Conservation (phyloP, 2,888 invertebrate genomes). For the Eupeodes luniger region DNA sequence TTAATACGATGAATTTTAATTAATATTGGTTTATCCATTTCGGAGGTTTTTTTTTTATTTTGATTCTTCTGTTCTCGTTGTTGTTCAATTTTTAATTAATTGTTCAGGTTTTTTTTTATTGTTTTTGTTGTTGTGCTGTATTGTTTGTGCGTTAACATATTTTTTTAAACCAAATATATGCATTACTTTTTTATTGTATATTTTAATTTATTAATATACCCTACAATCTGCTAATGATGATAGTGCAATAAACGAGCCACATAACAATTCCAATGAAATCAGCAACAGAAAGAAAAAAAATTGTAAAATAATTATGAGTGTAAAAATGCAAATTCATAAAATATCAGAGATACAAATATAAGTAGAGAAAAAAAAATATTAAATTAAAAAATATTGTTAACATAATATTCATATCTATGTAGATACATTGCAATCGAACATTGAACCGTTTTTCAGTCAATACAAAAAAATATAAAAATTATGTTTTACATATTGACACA, state of each 20-base stretch:
- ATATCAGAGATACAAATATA: constrained; percentile 15
- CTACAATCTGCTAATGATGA: constrained; percentile 69
- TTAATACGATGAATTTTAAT: constrained; percentile 58
- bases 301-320: constrained; percentile 52
- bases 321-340: constrained; percentile 59
- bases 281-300: neutral
- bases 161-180: neutral
- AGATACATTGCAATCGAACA: neutral
- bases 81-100: constrained; percentile 37
- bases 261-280: constrained; percentile 41
- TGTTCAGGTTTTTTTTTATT: constrained; percentile 42
- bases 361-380: constrained; percentile 13
- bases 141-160: constrained; percentile 1
- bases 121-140: neutral
- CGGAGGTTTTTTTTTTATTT: neutral
- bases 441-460: neutral
- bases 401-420: too few relatives aligned
- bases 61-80: neutral
- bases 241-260: constrained; percentile 65
- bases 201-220: constrained; percentile 53
- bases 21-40: constrained; percentile 42
- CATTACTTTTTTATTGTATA: constrained; percentile 1
- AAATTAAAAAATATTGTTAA: constrained; percentile 7
- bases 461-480: neutral
- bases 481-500: neutral